Base-by-base conservation (phyloP, 2,888 invertebrate genomes). In the Brenthis daphne region DNA sequence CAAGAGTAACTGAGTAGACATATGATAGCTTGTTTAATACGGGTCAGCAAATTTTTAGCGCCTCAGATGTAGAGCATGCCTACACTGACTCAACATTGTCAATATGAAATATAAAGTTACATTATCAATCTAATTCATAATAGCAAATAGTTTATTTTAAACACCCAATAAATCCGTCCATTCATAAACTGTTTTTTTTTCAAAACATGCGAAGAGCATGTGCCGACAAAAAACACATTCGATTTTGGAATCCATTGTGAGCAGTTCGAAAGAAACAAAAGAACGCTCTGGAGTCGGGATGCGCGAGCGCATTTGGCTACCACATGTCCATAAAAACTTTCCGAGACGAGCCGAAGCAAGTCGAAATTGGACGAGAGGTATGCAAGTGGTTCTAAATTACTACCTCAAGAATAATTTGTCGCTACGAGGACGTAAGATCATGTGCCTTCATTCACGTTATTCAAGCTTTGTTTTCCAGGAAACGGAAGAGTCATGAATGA, bases 251-350 rank as follows among this genome's bases (percentile, higher is more conserved):
- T 77, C 77, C 77, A 80, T 85, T 84, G 82, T 84, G 73, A 74
- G 70, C 72, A 69, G 73, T 72, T 68, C 65, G 67, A 70, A 70
- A 71, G 73, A 77, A 77, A 79, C 77, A 79, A 79, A 78, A 77
- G 79, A 75, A 64, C 66, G 73, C 69, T 69, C 73, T 71, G 74
- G 61, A 76, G 74, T 75, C 72, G 78, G 80, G 82, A 85, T 82
- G 84, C 81, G 81, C 79, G 73, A 72, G 76, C 80, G 78, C 90
- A 89, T 88, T 85, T 89, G 89, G 84, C 76, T 73, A 81, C 84
- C 90, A 90, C 77, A 86, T 90, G 90, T 81, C 80, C 75, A 83
- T 84, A 85, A 86, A 86, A 89, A 84, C 75, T 75, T 74, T 77
- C 77, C 80, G 79, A 76, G 69, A 70, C 68, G 65, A 43, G 64